Evolutionary conservation across 1,140 invertebrate species (phyloP).

Genomic region (Platyscapa corneri): DNA sequence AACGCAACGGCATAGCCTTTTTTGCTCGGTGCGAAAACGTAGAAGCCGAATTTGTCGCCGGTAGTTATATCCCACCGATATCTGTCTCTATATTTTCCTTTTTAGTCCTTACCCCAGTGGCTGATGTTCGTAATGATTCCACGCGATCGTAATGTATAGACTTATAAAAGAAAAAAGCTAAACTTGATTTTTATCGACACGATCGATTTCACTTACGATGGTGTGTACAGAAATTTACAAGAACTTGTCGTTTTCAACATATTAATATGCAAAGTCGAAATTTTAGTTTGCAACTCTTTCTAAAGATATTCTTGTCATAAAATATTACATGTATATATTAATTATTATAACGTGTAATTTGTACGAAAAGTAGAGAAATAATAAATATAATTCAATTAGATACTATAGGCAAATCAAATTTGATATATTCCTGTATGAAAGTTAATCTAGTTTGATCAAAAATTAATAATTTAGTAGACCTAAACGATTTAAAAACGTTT

Average conservation of each 20-base stretch:
- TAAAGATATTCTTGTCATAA: no score
- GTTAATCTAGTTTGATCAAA: no score
- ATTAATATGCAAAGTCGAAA: neutral
- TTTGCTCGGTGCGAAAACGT: neutral
- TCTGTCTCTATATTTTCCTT: neutral
- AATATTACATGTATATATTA: no score
- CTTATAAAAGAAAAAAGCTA: neutral
- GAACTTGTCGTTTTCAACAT: neutral
- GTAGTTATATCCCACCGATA: neutral
- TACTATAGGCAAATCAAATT: no score
- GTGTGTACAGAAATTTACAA: no score
- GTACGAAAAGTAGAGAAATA: no score
- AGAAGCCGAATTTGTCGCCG: neutral
- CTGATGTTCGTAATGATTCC: neutral
- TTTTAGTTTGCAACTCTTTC: neutral
- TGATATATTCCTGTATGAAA: no score
- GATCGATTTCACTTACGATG: neutral
- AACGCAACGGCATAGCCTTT: neutral
- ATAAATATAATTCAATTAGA: no score
- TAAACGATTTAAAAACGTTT: no score
- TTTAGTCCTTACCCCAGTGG: neutral
- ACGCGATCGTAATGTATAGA: neutral
- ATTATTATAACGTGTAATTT: no score
- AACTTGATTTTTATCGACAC: neutral
- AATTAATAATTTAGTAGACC: no score